A percentile compares a stretch with the other conserved stretches of the same genome.
Conservation (phyloP, 2,113 vertebrate genomes). For the Lamprologus callipterus region DNA sequence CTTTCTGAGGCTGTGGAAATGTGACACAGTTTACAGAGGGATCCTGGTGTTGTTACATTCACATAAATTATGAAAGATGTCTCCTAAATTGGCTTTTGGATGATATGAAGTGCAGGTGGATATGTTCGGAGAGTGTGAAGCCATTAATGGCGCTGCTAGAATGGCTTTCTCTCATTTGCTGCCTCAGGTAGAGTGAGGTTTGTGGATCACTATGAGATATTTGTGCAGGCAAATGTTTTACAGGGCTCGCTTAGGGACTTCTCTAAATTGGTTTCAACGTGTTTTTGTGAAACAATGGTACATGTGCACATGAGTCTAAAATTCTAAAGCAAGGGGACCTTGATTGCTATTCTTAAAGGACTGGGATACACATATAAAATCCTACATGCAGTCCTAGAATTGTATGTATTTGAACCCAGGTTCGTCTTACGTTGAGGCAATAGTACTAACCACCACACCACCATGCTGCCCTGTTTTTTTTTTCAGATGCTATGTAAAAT, state of each 20-base stretch:
- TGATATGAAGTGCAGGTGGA: neutral
- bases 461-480: neutral
- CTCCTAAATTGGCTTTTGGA: neutral
- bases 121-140: neutral
- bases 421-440: neutral
- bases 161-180: neutral
- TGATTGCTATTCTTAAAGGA: neutral
- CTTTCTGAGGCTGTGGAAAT: conserved; percentile 8
- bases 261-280: neutral
- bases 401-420: neutral
- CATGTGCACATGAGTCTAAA: neutral
- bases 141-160: neutral
- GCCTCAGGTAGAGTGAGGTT: neutral
- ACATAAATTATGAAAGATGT: conserved; percentile 36
- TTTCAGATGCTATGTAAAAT: neutral
- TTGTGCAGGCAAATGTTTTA: neutral
- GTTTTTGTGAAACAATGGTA: neutral
- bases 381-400: neutral
- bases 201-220: neutral
- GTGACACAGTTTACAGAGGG: neutral
- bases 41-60: neutral
- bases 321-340: neutral
- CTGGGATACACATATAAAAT: neutral
- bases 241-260: neutral
- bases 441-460: neutral